Conservation (phyloP, 2,888 invertebrate species). For the Cabera pusaria region DNA sequence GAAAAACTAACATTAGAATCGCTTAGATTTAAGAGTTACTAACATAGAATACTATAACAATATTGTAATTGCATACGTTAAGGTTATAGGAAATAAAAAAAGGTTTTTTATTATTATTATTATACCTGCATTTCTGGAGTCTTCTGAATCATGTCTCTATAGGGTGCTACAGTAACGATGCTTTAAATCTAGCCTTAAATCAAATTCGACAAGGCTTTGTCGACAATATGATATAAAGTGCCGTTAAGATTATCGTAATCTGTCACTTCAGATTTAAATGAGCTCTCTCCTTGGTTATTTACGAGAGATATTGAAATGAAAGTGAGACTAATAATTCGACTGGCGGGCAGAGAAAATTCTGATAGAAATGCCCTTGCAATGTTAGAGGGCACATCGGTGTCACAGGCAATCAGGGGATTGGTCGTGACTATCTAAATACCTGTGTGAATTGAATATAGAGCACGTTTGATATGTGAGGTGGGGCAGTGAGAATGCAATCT, state of each 20-base stretch:
- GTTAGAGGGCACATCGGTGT: slow-evolving; percentile 19
- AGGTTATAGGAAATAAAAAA: no score
- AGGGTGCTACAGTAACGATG: no score
- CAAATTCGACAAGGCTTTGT: no score
- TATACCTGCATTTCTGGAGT: no score
- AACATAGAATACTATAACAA: no score
- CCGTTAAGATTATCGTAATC: slow-evolving; percentile 21
- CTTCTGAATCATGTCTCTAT: no score
- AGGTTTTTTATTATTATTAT: no score
- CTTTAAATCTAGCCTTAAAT: no score
- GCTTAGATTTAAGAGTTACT: no score
- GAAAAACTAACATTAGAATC: no score
- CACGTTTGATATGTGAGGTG: slow-evolving; percentile 1
- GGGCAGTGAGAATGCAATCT: background rate
- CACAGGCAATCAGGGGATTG: slow-evolving; percentile 25
- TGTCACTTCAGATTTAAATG: slow-evolving; percentile 17
- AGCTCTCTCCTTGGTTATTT: slow-evolving; percentile 33
- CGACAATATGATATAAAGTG: slow-evolving; percentile 21
- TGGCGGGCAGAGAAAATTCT: slow-evolving; percentile 44
- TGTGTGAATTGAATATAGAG: background rate
- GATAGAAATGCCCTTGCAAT: slow-evolving; percentile 46
- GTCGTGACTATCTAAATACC: slow-evolving; percentile 9
- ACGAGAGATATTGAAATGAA: slow-evolving; percentile 64
- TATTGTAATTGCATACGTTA: no score
- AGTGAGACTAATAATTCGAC: slow-evolving; percentile 72